phyloP scores from a whole-genome alignment of 2,888 invertebrate genomes.

The Oegoconia quadripuncta region DNA sequence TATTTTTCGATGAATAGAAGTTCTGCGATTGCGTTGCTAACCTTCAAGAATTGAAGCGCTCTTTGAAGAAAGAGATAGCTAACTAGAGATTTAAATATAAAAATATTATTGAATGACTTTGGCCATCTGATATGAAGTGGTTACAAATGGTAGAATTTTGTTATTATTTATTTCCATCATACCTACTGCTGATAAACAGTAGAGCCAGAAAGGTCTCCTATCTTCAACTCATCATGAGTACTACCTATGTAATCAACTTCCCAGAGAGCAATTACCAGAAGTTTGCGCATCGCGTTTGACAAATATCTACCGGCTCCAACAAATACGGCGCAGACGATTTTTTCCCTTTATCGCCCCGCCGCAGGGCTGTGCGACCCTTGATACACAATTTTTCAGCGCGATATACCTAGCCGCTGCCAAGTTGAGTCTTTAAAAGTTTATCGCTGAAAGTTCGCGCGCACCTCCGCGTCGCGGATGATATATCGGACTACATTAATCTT shows the following conservation, averaged over 20 bases:
- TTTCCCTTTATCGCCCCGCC: constrained; percentile 68
- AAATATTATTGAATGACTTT: too few species aligned
- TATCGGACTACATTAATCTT: constrained; percentile 71
- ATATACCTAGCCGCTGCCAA: constrained; percentile 63
- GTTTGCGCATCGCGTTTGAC: constrained; percentile 57
- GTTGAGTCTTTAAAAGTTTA: constrained; percentile 78
- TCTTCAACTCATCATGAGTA: too few species aligned
- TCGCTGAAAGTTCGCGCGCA: constrained; percentile 68
- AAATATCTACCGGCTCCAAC: constrained; percentile 69
- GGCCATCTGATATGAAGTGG: too few species aligned
- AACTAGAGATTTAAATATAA: too few species aligned
- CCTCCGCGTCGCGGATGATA: constrained; percentile 63
- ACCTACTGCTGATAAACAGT: too few species aligned
- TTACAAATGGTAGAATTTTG: too few species aligned
- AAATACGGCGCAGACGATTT: constrained; percentile 65
- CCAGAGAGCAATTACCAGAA: constrained; percentile 70
- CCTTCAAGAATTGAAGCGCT: too few species aligned
- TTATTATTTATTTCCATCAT: too few species aligned
- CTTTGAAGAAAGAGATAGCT: too few species aligned
- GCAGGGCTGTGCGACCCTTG: constrained; percentile 46
- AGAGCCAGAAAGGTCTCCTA: too few species aligned
- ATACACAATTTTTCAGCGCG: constrained; percentile 76
- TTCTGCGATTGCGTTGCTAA: too few species aligned
- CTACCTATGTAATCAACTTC: constrained; percentile 33
- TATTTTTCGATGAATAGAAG: too few species aligned